Evolutionary conservation across 1,140 invertebrate genomes (phyloP), one percentile per base, ranked within the genome.

Genomic region (Zaprionus camerounensis): DNA sequence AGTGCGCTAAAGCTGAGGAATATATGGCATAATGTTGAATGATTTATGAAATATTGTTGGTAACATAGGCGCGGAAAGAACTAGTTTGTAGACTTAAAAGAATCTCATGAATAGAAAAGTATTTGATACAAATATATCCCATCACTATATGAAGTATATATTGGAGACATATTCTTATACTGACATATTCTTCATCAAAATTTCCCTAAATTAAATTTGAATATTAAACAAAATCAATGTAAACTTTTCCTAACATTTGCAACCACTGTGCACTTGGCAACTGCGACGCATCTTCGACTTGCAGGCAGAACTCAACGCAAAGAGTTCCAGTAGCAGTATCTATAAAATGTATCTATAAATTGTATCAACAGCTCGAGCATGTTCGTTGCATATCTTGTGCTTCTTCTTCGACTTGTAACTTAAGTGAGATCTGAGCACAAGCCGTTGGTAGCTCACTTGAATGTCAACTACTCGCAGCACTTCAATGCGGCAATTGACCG

Each of bases 301-400:
- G 34, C 36, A 11, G 38, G 15, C 5, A 46, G 34, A 64, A 63
- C 17, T 55, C 36, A 26, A 12, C 3, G 28, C n/a, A 36, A 38
- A 41, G 26, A 58, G 44, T 31, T 61, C 57, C 81, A 80, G 80
- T 80, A 82, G 69, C 72, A 41, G 57, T 24, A 53, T 20, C 24
- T 34, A 66, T 41, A 70, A 84, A 72, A 84, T 78, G 71, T 90
- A 90, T 87, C 84, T 85, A 73, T 84, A 81, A 87, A 87, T 88
- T 81, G 84, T 84, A 87, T 90, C 85, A 69, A 51, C 77, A 57
- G 34, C 68, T 20, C 24, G 44, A 69, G 41, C 9, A 22, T 34
- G 31, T 34, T 34, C 62, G 69, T 88, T 82, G 67, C 69, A 80
- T 87, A 90, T 84, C 85, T 84, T 26, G 20, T 12, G 63, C 51